A percentile compares a stretch with the other conserved stretches of the same genome.
Evolutionary conservation across 2,888 invertebrate species (phyloP).

Genomic region (Ichneumon xanthorius): DNA sequence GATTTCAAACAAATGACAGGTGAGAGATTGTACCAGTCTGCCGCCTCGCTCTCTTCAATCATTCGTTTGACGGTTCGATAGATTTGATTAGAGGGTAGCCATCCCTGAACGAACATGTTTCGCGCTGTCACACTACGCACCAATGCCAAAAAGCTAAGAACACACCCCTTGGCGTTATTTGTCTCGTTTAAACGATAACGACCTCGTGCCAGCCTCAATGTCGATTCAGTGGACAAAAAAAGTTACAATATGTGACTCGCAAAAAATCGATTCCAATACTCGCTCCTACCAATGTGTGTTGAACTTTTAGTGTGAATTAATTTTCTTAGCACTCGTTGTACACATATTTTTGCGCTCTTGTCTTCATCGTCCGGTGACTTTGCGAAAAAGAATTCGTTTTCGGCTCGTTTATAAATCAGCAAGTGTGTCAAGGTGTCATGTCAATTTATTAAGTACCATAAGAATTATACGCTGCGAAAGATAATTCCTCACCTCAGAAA

Average conservation of each 20-base stretch:
- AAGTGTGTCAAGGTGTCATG: no score
- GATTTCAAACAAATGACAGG: conserved; percentile 22
- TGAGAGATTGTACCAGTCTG: background rate
- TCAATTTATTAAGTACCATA: no score
- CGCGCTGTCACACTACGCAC: background rate
- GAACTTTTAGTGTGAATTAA: no score
- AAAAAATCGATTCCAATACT: background rate
- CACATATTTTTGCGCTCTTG: no score
- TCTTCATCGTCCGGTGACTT: no score
- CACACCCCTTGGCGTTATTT: background rate
- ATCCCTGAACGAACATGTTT: background rate
- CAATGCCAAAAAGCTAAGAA: background rate
- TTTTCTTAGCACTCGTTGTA: no score
- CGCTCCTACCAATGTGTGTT: background rate
- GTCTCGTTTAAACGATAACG: background rate
- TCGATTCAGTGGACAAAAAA: background rate
- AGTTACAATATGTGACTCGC: background rate
- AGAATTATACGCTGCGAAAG: no score
- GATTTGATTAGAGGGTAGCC: conserved; percentile 19
- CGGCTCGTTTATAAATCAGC: no score
- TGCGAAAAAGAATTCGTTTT: no score
- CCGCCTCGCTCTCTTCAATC: background rate
- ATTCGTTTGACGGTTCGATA: conserved; percentile 18
- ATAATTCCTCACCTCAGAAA: no score
- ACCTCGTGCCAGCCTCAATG: background rate